Evolutionary conservation across 1,140 invertebrate genomes (phyloP).

Genomic region (Harlomillsia oculata): DNA sequence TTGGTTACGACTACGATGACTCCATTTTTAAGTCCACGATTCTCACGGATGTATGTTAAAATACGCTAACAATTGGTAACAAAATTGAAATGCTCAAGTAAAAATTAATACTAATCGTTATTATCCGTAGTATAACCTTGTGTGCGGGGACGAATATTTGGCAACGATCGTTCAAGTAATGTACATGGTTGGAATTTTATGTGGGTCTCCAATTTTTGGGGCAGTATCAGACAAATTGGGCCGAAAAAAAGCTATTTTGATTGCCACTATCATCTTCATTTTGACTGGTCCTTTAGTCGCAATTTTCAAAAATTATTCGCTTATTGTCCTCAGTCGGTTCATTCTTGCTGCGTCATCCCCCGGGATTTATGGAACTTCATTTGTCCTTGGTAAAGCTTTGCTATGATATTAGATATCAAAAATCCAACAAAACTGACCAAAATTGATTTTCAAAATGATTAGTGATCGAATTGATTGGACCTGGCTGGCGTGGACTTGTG

Average conservation of each 20-base stretch:
- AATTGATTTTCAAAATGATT: too few species aligned
- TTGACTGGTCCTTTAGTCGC: slow-evolving; percentile 26
- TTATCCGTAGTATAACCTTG: slow-evolving; percentile 30
- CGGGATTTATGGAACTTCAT: slow-evolving; percentile 32
- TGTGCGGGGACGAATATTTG: slow-evolving; percentile 22
- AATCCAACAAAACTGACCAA: too few species aligned
- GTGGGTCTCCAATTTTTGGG: slow-evolving; percentile 32
- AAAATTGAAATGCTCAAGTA: too few species aligned
- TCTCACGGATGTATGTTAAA: slow-evolving; percentile 28
- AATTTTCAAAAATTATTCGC: slow-evolving; percentile 18
- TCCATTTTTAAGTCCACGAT: slow-evolving; percentile 28
- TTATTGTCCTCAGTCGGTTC: slow-evolving; percentile 28
- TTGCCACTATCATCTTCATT: slow-evolving; percentile 30
- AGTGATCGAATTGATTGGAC: slow-evolving; percentile 30
- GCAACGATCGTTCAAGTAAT: slow-evolving; percentile 31
- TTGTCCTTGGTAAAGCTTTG: slow-evolving; percentile 28
- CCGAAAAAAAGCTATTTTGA: slow-evolving; percentile 25
- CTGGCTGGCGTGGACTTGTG: slow-evolving; percentile 29
- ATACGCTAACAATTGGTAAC: not conserved
- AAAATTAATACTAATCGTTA: too few species aligned
- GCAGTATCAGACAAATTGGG: slow-evolving; percentile 32
- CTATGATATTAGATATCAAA: not conserved
- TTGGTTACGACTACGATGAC: too few species aligned
- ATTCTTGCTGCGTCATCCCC: slow-evolving; percentile 21
- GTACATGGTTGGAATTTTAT: slow-evolving; percentile 36